phyloP scores from a whole-genome alignment of 2,888 invertebrate genomes.

The Noctua janthina region DNA sequence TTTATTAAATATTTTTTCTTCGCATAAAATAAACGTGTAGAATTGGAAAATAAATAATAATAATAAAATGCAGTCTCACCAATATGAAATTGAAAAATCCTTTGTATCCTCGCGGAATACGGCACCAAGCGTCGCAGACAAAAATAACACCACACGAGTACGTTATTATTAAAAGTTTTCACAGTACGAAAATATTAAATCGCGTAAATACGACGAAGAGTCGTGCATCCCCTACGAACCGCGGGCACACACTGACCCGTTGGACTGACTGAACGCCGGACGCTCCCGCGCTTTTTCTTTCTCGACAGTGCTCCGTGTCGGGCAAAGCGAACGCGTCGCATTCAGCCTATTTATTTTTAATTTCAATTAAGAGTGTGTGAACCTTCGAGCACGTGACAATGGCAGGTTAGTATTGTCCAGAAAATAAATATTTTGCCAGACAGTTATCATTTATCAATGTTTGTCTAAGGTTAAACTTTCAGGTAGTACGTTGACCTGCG shows the following conservation, averaged over 20 bases:
- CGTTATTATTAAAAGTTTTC: slow-evolving; percentile 55
- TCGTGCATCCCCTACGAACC: slow-evolving; percentile 74
- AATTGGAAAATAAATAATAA: background rate
- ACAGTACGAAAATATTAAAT: slow-evolving; percentile 68
- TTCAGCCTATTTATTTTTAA: slow-evolving; percentile 78
- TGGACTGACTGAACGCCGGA: slow-evolving; percentile 53
- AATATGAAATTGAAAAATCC: slow-evolving; percentile 64
- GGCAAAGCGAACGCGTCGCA: slow-evolving; percentile 73
- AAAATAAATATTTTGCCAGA: slow-evolving; percentile 33
- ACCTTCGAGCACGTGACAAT: slow-evolving; percentile 74
- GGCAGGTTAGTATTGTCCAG: slow-evolving; percentile 76
- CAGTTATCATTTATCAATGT: slow-evolving; percentile 40
- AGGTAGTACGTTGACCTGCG: slow-evolving; percentile 25
- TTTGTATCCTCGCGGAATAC: slow-evolving; percentile 64
- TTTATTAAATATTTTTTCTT: background rate
- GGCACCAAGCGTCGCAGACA: slow-evolving; percentile 50
- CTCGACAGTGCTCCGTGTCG: slow-evolving; percentile 72
- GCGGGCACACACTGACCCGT: slow-evolving; percentile 78
- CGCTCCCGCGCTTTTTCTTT: slow-evolving; percentile 72
- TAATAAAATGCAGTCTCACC: slow-evolving; percentile 63
- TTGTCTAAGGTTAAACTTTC: slow-evolving; percentile 40
- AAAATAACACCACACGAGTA: slow-evolving; percentile 74
- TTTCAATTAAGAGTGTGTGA: slow-evolving; percentile 73
- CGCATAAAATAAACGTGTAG: background rate
- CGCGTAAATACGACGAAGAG: slow-evolving; percentile 69